These are phyloP conservation scores for Aleiodes alternator DNA, from an alignment of 2,888 invertebrate genomes.

Conservation along the genomic window DNA sequence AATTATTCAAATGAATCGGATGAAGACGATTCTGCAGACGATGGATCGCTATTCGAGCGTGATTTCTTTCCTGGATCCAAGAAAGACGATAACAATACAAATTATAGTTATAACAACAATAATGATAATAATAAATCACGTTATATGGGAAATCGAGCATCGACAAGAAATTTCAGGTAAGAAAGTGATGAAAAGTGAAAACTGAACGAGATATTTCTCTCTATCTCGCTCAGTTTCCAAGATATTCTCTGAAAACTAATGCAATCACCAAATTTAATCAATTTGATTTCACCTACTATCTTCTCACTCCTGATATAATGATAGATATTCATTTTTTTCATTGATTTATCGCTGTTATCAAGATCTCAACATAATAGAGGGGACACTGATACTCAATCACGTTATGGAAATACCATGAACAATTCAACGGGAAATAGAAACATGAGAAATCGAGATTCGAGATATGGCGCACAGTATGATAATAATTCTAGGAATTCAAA, in stretches of 20 bases:
- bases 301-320: not conserved
- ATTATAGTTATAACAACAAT: not conserved
- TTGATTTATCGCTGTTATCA: not conserved
- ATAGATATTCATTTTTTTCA: not conserved
- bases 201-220: too few relatives aligned
- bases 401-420: conserved; percentile 44
- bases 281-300: not conserved
- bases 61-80: conserved; percentile 58
- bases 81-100: not conserved
- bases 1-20: conserved; percentile 62
- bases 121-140: not conserved
- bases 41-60: conserved; percentile 60
- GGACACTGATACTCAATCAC: conserved; percentile 8
- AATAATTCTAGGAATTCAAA: conserved; percentile 23
- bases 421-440: conserved; percentile 31
- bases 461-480: not conserved
- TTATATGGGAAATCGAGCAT: too few relatives aligned
- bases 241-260: too few relatives aligned
- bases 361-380: conserved; percentile 3
- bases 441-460: not conserved
- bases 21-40: conserved; percentile 58
- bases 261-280: too few relatives aligned
- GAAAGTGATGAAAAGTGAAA: too few relatives aligned
- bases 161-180: too few relatives aligned
- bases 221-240: too few relatives aligned